Percentiles rank a stretch among this genome's conserved stretches.
These are phyloP conservation scores for Lamellibrachia satsuma DNA, from an alignment of 2,888 invertebrate genomes.

Conservation along the genomic window DNA sequence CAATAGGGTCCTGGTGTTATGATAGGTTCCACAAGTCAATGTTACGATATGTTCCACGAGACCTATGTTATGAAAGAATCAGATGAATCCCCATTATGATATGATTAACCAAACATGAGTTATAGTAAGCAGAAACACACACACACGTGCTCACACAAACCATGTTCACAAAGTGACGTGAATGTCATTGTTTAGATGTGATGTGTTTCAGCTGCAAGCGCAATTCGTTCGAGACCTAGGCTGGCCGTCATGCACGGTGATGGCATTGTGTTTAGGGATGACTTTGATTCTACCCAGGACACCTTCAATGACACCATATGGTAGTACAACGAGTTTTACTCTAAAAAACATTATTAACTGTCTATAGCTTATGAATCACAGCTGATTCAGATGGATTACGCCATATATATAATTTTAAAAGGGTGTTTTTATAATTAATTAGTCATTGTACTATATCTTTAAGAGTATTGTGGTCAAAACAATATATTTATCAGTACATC, in stretches of 20 bases:
- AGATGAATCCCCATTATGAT: no score
- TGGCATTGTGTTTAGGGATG: constrained; percentile 62
- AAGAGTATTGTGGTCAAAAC: neutral
- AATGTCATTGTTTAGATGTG: neutral
- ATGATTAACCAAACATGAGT: no score
- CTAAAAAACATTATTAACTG: neutral
- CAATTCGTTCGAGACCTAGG: constrained; percentile 46
- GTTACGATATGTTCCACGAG: no score
- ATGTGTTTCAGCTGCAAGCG: constrained; percentile 17
- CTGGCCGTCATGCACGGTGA: constrained; percentile 57
- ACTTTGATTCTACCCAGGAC: constrained; percentile 57
- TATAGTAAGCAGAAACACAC: neutral
- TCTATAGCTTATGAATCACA: neutral
- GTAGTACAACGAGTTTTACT: neutral
- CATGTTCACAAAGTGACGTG: neutral
- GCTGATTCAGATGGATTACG: neutral
- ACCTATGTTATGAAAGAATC: no score
- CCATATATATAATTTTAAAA: neutral
- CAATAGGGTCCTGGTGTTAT: no score
- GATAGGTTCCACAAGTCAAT: no score
- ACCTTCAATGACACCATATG: neutral
- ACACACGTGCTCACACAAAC: neutral
- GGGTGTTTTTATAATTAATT: neutral
- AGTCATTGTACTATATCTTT: neutral
- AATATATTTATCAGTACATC: neutral